phyloP scores from a whole-genome alignment of 2,888 invertebrate genomes.

The Oscheius sp. region DNA sequence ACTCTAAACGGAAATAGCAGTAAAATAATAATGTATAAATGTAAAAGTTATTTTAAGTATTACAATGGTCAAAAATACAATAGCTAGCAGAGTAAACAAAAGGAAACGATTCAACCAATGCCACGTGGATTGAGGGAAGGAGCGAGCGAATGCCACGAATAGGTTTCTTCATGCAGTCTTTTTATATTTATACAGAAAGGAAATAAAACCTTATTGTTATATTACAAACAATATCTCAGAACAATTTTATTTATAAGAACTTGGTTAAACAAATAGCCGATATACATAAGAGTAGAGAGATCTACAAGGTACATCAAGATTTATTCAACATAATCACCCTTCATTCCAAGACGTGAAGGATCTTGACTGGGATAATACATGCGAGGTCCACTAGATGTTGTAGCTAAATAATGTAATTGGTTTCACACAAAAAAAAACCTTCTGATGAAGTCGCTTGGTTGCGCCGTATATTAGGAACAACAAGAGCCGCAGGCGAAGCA shows the following conservation, averaged over 20 bases:
- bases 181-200: too few relatives aligned
- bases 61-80: too few relatives aligned
- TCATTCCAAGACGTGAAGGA: constrained; percentile 77
- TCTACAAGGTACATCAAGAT: background rate
- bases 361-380: constrained; percentile 97
- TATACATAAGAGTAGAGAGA: too few relatives aligned
- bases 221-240: too few relatives aligned
- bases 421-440: background rate
- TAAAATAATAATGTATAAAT: background rate
- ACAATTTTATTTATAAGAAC: too few relatives aligned
- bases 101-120: background rate
- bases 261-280: too few relatives aligned
- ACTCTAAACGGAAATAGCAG: background rate
- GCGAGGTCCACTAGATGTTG: constrained; percentile 53
- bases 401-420: background rate
- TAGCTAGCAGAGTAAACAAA: background rate
- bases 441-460: background rate
- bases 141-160: too few relatives aligned
- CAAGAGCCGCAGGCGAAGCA: constrained; percentile 69
- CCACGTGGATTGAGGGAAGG: background rate
- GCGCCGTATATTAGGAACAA: constrained; percentile 44
- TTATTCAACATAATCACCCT: constrained; percentile 61
- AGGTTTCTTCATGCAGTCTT: too few relatives aligned
- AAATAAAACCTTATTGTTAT: too few relatives aligned
- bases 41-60: background rate